These are phyloP conservation scores for Temnothorax longispinosus DNA, from an alignment of 1,140 invertebrate species.

Conservation along the genomic window DNA sequence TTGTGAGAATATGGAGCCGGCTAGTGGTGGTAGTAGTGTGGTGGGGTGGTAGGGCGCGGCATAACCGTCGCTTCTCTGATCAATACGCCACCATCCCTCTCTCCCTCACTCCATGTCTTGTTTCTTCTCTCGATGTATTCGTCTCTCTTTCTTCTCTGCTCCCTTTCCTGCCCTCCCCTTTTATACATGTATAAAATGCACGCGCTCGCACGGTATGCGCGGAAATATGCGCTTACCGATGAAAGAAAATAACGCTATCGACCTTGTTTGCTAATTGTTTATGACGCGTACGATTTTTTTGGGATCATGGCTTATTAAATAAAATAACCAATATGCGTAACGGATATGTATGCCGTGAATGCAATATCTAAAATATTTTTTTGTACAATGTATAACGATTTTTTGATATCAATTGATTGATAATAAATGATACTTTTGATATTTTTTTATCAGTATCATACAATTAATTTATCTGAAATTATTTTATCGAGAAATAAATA, in stretches of 20 bases:
- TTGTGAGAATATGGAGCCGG: constrained; percentile 36
- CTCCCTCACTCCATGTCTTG: constrained; percentile 59
- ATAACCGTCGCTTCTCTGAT: constrained; percentile 81
- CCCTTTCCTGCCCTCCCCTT: constrained; percentile 31
- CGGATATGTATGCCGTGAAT: background rate
- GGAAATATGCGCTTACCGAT: constrained; percentile 58
- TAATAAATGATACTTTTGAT: background rate
- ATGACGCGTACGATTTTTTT: background rate
- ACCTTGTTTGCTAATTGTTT: constrained; percentile 35
- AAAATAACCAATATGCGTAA: background rate
- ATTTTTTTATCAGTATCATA: background rate
- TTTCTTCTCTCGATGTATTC: constrained; percentile 56
- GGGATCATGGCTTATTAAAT: background rate
- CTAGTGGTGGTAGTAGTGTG: constrained; percentile 62
- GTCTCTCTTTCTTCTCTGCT: constrained; percentile 42
- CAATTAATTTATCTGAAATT: background rate
- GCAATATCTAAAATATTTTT: background rate
- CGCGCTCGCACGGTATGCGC: constrained; percentile 63
- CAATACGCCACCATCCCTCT: constrained; percentile 79
- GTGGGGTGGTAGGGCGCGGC: constrained; percentile 82
- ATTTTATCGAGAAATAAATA: background rate
- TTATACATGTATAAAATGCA: constrained; percentile 66
- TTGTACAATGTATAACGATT: background rate
- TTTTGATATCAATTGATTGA: background rate
- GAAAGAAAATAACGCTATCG: constrained; percentile 52